phyloP scores from a whole-genome alignment of 1,140 invertebrate species.

The Drosophila paulistorum region DNA sequence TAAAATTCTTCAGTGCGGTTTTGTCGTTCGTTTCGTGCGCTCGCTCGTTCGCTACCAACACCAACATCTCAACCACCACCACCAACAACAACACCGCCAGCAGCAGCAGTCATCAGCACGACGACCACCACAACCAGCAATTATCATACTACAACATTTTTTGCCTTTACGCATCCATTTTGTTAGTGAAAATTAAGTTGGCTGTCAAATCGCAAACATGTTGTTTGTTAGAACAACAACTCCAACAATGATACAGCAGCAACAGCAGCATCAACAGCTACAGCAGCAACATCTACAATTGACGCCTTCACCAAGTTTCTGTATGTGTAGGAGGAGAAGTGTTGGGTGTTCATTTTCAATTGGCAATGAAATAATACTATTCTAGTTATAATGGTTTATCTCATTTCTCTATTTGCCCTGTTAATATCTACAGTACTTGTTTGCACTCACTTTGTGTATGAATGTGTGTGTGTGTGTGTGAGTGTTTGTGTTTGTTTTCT shows the following conservation, averaged over 20 bases:
- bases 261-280: constrained; percentile 37
- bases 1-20: constrained; percentile 76
- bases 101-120: neutral
- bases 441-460: constrained; percentile 3
- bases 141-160: neutral
- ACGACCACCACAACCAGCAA: neutral
- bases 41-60: constrained; percentile 52
- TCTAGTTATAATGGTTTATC: constrained; percentile 51
- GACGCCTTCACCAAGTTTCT: constrained; percentile 48
- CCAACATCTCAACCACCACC: constrained; percentile 2
- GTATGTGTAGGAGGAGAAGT: constrained; percentile 49
- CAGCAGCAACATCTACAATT: constrained; percentile 47
- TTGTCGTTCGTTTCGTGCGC: constrained; percentile 70
- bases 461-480: constrained; percentile 2
- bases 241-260: constrained; percentile 40
- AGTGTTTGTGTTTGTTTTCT: neutral
- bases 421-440: constrained; percentile 28
- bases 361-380: constrained; percentile 24
- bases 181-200: constrained; percentile 51
- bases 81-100: neutral
- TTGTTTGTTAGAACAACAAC: constrained; percentile 69
- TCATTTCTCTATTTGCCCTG: constrained; percentile 40
- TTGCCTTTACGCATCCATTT: constrained; percentile 41
- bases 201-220: constrained; percentile 61
- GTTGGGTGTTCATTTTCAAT: constrained; percentile 44